Conservation (phyloP, 2,113 vertebrate genomes). For the Tringa solitaria region DNA sequence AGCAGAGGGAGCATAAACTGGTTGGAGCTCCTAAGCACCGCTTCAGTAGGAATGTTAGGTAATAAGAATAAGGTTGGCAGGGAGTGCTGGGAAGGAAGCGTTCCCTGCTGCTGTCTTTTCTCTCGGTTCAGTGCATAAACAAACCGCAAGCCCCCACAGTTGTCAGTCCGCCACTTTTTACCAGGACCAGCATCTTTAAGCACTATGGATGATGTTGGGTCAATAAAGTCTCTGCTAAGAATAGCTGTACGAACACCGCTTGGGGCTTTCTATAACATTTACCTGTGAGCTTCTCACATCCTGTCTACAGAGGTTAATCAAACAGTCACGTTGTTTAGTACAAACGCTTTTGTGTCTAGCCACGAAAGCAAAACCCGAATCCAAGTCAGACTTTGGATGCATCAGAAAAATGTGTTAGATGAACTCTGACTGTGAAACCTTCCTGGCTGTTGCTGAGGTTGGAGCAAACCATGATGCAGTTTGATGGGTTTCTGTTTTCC, state of each 20-base stretch:
- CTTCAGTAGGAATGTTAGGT: neutral
- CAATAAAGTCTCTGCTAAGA: neutral
- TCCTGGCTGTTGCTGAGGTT: neutral
- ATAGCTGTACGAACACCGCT: neutral
- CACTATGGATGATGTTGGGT: neutral
- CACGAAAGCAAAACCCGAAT: neutral
- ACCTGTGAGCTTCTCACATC: neutral
- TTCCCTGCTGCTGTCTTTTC: neutral
- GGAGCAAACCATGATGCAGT: neutral
- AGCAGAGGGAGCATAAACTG: neutral
- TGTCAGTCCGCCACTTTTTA: neutral
- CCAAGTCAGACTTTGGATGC: neutral
- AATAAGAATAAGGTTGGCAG: neutral
- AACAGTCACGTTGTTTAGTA: neutral
- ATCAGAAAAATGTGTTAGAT: neutral
- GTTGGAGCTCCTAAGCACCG: neutral
- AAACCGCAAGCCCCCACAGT: neutral
- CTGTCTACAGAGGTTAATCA: neutral
- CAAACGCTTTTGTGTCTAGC: neutral
- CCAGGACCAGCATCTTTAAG: neutral
- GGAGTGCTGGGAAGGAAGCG: neutral
- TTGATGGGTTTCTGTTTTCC: neutral
- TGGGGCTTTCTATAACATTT: neutral
- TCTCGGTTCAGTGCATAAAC: neutral
- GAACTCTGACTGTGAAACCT: neutral